Base-by-base conservation (phyloP, 30 jellyfish, hydroid and myxozoan species). In the Nemopilema nomurai region DNA sequence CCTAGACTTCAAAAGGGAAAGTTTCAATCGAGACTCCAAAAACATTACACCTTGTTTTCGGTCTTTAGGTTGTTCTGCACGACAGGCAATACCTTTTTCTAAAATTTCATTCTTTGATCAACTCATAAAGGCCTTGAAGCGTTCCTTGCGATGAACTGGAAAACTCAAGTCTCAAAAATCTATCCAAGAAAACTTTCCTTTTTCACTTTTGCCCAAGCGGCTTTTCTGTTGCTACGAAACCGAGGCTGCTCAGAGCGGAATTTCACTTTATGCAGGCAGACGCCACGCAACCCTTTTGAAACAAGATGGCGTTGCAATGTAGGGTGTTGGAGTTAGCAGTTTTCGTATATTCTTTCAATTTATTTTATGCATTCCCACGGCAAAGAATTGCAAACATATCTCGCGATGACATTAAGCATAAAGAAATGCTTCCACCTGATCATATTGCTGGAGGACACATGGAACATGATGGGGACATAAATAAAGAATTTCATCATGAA, bases 401-500 rank as follows among this genome's bases (percentile, higher is more conserved):
- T 19, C 85, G 97, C 17, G 87, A 81, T 6, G 97, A 84, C 51
- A 85, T 91, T 24, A 81, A 74, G 69, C 90, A 85, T 85, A 49
- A 32, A 72, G 97, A 91, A 7, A 71, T 91, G 80, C 92, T 91
- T 17, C 97, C 97, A 18, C 97, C 97, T 18, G 97, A 91, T 62
- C 97, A 91, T 64, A 69, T 91, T 62, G 92, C 96, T 28, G 97
- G 96, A 16, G 96, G 87, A 23, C 97, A 91, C 52, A 79, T 91
- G 88, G 97, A 91, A 77, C 97, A 91, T 30, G 97, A 91, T 77
- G 97, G 97, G 0, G 96, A 91, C 65, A 19, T 91, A 30, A 91
- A 91, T 76, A 91, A 91, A 69, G 97, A 91, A 51, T 91, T 57
- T 81, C 97, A 91, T 78, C 97, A 85, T 30, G 97, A 91, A 76